Evolutionary conservation across 1,140 invertebrate genomes (phyloP).

Genomic region (Polyergus mexicanus): DNA sequence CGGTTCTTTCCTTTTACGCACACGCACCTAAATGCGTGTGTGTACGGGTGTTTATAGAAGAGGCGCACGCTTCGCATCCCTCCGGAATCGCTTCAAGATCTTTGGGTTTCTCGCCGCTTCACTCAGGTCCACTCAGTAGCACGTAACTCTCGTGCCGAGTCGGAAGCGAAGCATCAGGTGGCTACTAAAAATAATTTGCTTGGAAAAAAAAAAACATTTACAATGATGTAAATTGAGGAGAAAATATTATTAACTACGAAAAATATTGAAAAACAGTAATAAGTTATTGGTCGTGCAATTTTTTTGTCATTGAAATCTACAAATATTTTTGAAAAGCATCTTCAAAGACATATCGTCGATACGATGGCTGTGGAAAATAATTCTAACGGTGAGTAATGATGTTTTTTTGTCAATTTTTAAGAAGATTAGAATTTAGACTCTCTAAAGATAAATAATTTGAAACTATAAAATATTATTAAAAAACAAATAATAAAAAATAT

Average conservation of each 20-base stretch:
- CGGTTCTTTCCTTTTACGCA: slow-evolving; percentile 5
- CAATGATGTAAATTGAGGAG: neutral
- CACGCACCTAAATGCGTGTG: slow-evolving; percentile 22
- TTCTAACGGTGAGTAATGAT: slow-evolving; percentile 41
- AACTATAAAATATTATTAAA: neutral
- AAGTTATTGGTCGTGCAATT: neutral
- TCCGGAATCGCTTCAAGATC: slow-evolving; percentile 28
- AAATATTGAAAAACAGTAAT: neutral
- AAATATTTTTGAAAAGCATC: neutral
- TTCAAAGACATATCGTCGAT: neutral
- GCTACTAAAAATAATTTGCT: neutral
- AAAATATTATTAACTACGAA: neutral
- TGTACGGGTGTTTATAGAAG: slow-evolving; percentile 67
- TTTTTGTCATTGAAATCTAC: neutral
- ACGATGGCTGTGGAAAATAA: slow-evolving; percentile 32
- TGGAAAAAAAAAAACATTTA: neutral
- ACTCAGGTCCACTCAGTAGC: slow-evolving; percentile 27
- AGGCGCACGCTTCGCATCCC: slow-evolving; percentile 59
- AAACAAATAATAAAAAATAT: neutral
- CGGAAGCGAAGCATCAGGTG: slow-evolving; percentile 18
- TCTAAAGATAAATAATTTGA: neutral
- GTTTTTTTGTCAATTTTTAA: neutral
- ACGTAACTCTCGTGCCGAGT: slow-evolving; percentile 11
- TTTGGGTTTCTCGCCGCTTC: neutral
- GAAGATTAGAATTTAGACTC: neutral